Conservation (phyloP, 2,113 vertebrate genomes). For the Miniopterus natalensis region DNA sequence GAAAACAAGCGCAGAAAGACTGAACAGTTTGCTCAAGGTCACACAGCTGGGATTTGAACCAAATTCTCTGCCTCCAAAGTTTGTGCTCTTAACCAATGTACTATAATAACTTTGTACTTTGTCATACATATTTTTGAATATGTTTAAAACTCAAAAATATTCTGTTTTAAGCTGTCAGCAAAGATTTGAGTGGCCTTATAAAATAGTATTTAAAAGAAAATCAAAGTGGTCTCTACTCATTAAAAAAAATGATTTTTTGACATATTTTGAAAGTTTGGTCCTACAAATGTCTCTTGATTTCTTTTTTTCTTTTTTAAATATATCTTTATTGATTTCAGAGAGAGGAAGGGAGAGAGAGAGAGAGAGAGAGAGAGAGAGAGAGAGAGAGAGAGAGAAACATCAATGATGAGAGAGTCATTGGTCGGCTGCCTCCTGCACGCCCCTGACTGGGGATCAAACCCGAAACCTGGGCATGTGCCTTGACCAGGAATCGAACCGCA, state of each 20-base stretch:
- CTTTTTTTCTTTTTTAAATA: no score
- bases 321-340: no score
- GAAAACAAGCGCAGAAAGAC: background rate
- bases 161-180: background rate
- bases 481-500: no score
- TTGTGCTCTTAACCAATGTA: background rate
- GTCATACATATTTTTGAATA: background rate
- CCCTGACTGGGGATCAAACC: no score
- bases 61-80: conserved; percentile 26
- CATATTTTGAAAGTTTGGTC: conserved; percentile 34
- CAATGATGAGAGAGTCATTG: no score
- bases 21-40: background rate
- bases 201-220: conserved; percentile 31
- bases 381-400: no score
- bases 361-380: no score
- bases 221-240: background rate
- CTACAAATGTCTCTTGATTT: background rate
- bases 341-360: no score
- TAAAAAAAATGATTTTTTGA: background rate
- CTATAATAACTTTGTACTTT: conserved; percentile 21
- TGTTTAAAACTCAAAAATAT: conserved; percentile 30
- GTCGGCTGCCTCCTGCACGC: no score
- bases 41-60: conserved; percentile 25
- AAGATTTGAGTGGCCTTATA: conserved; percentile 33
- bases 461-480: no score